Percentiles rank a stretch among this genome's conserved stretches.
Conservation (phyloP, 1,140 invertebrate species). For the Meloidogyne floridensis region DNA sequence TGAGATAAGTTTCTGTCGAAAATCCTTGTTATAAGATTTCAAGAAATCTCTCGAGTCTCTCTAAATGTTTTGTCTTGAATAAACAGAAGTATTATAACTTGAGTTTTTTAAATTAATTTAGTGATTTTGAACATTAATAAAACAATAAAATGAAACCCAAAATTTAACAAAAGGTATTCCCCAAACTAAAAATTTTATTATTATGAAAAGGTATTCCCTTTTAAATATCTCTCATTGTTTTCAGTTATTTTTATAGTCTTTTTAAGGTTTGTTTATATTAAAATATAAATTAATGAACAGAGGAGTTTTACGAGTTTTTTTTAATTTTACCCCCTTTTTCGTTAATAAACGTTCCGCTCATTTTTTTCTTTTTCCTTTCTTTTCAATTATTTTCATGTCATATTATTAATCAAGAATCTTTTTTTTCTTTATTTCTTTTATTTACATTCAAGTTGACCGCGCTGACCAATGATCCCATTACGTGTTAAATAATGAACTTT, state of each 20-base stretch:
- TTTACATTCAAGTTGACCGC: background rate
- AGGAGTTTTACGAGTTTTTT: background rate
- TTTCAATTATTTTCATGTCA: background rate
- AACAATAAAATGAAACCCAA: background rate
- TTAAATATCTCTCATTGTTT: too few species aligned
- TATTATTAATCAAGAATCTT: background rate
- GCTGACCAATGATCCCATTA: background rate
- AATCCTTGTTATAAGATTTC: too few species aligned
- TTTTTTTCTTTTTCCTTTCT: background rate
- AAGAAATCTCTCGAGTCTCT: too few species aligned
- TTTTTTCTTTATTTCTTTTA: background rate
- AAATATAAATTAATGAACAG: background rate
- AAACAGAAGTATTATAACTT: too few species aligned
- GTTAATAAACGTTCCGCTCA: background rate
- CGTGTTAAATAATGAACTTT: slow-evolving; percentile 5
- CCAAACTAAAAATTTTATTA: background rate
- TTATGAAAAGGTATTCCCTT: background rate
- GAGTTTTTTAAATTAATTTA: too few species aligned
- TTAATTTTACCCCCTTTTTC: background rate
- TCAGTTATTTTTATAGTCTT: background rate
- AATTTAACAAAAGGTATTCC: background rate
- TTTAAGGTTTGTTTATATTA: background rate
- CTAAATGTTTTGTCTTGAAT: too few species aligned
- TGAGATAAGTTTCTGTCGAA: too few species aligned
- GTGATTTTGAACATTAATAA: too few species aligned